Percentiles rank a stretch among this genome's conserved stretches.
phyloP scores from a whole-genome alignment of 2,888 invertebrate species.

The Euplexia lucipara region DNA sequence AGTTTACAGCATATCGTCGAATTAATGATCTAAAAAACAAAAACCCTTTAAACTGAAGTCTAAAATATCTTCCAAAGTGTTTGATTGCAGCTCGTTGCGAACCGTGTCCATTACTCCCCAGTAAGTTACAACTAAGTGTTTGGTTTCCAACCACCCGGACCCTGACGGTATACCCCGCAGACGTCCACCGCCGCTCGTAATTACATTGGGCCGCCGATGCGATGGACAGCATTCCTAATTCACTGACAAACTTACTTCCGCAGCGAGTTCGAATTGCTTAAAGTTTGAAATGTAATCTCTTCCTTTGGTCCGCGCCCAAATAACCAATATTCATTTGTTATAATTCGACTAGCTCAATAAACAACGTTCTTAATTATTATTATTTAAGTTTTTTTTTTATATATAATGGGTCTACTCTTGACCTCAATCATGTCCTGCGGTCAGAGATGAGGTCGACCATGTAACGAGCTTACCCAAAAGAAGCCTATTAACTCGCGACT shows the following conservation, averaged over 20 bases:
- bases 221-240: conserved; percentile 7
- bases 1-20: too few species aligned
- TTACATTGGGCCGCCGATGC: neutral
- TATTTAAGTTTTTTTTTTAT: too few species aligned
- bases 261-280: conserved; percentile 3
- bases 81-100: conserved; percentile 6
- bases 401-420: too few species aligned
- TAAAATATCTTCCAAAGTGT: neutral
- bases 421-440: too few species aligned
- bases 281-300: conserved; percentile 25
- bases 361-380: conserved; percentile 9
- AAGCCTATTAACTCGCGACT: too few species aligned
- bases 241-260: conserved; percentile 19
- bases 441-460: too few species aligned
- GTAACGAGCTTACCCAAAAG: too few species aligned
- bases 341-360: neutral
- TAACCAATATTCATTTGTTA: conserved; percentile 15
- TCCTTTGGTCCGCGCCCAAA: neutral
- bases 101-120: neutral
- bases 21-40: too few species aligned
- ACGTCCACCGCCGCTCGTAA: conserved; percentile 1
- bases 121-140: neutral
- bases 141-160: neutral
- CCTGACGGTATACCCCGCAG: neutral
- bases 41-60: too few species aligned